These are phyloP conservation scores for Griposia aprilina DNA, from an alignment of 2,888 invertebrate genomes.

Conservation along the genomic window DNA sequence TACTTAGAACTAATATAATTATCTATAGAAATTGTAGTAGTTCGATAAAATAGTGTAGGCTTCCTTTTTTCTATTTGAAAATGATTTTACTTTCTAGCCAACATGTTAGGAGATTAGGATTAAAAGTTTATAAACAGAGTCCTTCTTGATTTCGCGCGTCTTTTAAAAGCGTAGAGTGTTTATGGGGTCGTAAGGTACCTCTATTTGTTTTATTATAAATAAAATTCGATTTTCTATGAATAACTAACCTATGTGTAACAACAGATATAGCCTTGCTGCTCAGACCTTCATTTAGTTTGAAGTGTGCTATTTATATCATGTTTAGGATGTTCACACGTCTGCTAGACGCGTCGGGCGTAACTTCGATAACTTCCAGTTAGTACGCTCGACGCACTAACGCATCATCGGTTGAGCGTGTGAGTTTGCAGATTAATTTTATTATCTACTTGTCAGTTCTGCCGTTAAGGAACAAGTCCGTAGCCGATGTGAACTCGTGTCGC, in stretches of 20 bases:
- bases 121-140: not conserved
- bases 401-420: not conserved
- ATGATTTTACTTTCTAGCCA: slow-evolving; percentile 9
- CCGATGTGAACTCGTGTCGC: too few species aligned
- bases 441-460: not conserved
- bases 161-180: not conserved
- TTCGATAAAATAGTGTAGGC: slow-evolving; percentile 31
- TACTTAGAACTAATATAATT: slow-evolving; percentile 20
- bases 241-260: not conserved
- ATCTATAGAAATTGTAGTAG: slow-evolving; percentile 23
- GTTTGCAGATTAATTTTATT: not conserved
- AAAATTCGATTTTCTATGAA: not conserved
- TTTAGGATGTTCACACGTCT: not conserved
- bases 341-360: not conserved
- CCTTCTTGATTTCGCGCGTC: not conserved
- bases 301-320: not conserved
- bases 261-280: not conserved
- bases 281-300: slow-evolving; percentile 9
- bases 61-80: slow-evolving; percentile 26
- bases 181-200: not conserved
- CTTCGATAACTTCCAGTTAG: not conserved
- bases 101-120: not conserved
- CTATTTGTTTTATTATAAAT: not conserved
- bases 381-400: not conserved
- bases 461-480: not conserved